Evolutionary conservation across 1,140 invertebrate genomes (phyloP).

Genomic region (Heterodera carotae): DNA sequence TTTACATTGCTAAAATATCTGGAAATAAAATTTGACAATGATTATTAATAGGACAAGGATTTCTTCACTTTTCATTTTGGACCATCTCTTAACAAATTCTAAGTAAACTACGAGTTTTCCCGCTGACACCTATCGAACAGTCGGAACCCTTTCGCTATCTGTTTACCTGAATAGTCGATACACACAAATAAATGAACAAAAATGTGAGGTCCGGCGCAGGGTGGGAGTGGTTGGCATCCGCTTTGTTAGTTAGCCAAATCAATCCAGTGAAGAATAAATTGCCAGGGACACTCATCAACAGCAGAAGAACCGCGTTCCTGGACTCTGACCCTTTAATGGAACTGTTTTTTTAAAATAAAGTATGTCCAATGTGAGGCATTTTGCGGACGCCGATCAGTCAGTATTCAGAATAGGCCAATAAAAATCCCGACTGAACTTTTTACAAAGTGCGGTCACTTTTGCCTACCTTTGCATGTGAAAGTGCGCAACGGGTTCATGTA

Average conservation of each 20-base stretch:
- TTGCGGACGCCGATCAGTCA: too few relatives aligned
- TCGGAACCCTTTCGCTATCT: too few relatives aligned
- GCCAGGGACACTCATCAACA: conserved; percentile 82
- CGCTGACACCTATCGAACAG: too few relatives aligned
- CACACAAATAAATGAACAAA: conserved; percentile 35
- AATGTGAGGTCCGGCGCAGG: conserved; percentile 72
- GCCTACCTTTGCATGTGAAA: conserved; percentile 78
- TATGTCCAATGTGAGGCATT: too few relatives aligned
- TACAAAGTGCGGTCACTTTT: too few relatives aligned
- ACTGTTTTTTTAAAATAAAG: too few relatives aligned
- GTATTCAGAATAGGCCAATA: too few relatives aligned
- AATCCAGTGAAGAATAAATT: conserved; percentile 85
- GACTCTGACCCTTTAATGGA: conserved; percentile 71
- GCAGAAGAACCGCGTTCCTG: conserved; percentile 77
- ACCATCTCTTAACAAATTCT: too few relatives aligned
- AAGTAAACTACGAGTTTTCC: too few relatives aligned
- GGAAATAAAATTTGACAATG: too few relatives aligned
- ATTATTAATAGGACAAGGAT: too few relatives aligned
- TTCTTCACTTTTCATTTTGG: conserved; percentile 3
- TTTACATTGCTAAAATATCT: background rate
- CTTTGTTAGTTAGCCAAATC: conserved; percentile 77
- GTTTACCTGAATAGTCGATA: conserved; percentile 39
- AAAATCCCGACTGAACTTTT: too few relatives aligned
- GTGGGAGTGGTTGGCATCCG: background rate
- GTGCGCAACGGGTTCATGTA: conserved; percentile 69